Conservation (phyloP, 2,888 invertebrate genomes). For the Zootermopsis nevadensis region DNA sequence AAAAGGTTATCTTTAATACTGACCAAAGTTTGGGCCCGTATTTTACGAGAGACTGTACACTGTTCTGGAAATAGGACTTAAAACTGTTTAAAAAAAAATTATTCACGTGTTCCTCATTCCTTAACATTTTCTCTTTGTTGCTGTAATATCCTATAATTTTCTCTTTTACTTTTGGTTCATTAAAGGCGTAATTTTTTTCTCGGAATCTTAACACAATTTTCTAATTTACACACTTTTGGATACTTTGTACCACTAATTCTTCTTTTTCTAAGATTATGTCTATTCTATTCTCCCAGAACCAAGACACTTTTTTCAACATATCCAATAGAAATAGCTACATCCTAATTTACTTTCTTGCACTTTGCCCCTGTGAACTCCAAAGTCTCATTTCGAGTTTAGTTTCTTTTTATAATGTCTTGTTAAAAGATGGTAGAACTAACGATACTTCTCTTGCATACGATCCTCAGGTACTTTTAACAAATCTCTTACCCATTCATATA, state of each 20-base stretch:
- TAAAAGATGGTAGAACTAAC: neutral
- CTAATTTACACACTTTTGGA: constrained; percentile 1
- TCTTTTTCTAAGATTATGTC: neutral
- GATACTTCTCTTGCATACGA: neutral
- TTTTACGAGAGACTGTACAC: constrained; percentile 38
- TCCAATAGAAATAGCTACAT: constrained; percentile 26
- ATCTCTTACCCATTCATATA: neutral
- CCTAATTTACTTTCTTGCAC: constrained; percentile 36
- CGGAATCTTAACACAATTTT: neutral
- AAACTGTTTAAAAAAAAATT: neutral
- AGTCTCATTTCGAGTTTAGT: neutral
- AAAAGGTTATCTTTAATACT: neutral
- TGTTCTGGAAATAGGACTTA: neutral
- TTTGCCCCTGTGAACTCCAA: constrained; percentile 31
- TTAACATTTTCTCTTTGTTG: neutral
- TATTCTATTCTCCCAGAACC: constrained; percentile 9
- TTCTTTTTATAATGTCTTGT: neutral
- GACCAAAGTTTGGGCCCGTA: neutral
- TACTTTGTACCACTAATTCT: constrained; percentile 30
- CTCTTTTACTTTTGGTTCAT: neutral
- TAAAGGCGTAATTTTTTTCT: neutral
- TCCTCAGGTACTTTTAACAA: constrained; percentile 32
- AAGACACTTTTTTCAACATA: neutral
- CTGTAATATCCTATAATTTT: neutral
- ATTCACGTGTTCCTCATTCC: neutral